Evolutionary conservation across 64 coral and sea anemone species (phyloP).

Genomic region (Cladopsammia gracilis): DNA sequence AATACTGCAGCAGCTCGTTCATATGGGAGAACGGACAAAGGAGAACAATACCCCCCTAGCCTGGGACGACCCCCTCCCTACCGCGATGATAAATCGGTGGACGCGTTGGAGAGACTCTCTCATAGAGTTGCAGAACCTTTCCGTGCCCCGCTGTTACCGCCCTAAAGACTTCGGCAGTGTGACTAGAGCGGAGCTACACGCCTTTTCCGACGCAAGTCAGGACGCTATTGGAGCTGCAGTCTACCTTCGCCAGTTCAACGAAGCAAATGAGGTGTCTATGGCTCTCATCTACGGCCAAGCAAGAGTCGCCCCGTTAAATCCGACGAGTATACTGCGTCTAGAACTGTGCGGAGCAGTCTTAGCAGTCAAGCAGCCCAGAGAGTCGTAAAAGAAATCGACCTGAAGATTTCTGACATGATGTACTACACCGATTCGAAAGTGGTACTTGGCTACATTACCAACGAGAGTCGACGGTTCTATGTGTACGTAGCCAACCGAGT

Average conservation of each 20-base stretch:
- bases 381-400: slow-evolving; percentile 21
- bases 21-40: slow-evolving; percentile 27
- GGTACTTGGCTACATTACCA: slow-evolving; percentile 44
- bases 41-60: slow-evolving; percentile 25
- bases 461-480: slow-evolving; percentile 15
- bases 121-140: slow-evolving; percentile 30
- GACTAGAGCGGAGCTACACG: neutral
- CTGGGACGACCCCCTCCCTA: slow-evolving; percentile 62
- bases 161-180: slow-evolving; percentile 10
- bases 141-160: slow-evolving; percentile 41
- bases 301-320: neutral
- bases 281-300: slow-evolving; percentile 8
- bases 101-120: slow-evolving; percentile 46
- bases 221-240: slow-evolving; percentile 31
- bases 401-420: slow-evolving; percentile 22
- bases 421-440: slow-evolving; percentile 58
- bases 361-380: slow-evolving; percentile 26
- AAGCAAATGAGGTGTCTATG: neutral
- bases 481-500: slow-evolving; percentile 56
- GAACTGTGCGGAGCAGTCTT: slow-evolving; percentile 51
- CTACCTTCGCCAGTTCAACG: slow-evolving; percentile 11
- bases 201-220: slow-evolving; percentile 32
- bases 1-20: slow-evolving; percentile 33
- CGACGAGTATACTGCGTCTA: slow-evolving; percentile 26
- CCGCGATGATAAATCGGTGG: slow-evolving; percentile 17